phyloP scores from a whole-genome alignment of 1,140 invertebrate genomes.

The Dendrolimus punctatus region DNA sequence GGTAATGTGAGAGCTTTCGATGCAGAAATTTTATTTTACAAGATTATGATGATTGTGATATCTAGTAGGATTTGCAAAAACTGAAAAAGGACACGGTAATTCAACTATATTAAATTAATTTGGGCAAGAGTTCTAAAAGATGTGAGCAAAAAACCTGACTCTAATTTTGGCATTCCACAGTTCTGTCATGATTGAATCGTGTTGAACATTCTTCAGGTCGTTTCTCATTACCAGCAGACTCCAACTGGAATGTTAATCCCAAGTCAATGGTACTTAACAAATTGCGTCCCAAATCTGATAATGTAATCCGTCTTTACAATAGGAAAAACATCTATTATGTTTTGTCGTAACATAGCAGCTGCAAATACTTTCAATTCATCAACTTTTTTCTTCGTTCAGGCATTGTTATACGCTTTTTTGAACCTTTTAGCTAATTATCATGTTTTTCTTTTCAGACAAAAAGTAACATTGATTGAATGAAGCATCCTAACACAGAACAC shows the following conservation, averaged over 20 bases:
- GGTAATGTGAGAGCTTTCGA: slow-evolving; percentile 65
- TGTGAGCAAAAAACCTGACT: slow-evolving; percentile 40
- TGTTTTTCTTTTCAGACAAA: too few relatives aligned
- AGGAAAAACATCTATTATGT: too few relatives aligned
- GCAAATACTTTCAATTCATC: too few relatives aligned
- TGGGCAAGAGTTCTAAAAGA: slow-evolving; percentile 9
- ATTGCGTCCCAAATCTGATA: too few relatives aligned
- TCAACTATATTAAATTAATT: slow-evolving; percentile 6
- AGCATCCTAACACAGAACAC: slow-evolving; percentile 5
- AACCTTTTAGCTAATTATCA: too few relatives aligned
- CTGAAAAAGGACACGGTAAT: slow-evolving; percentile 50
- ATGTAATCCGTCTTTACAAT: too few relatives aligned
- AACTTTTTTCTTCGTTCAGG: too few relatives aligned
- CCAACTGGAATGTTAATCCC: too few relatives aligned
- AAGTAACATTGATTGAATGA: slow-evolving; percentile 1
- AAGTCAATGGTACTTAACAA: too few relatives aligned
- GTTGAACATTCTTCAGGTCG: slow-evolving; percentile 40
- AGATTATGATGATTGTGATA: slow-evolving; percentile 60
- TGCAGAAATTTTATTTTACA: slow-evolving; percentile 59
- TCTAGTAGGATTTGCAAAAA: slow-evolving; percentile 44
- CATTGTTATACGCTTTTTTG: too few relatives aligned
- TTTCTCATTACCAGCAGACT: slow-evolving; percentile 4
- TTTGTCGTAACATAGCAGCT: too few relatives aligned
- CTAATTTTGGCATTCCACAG: slow-evolving; percentile 66
- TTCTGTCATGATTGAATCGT: slow-evolving; percentile 54